Evolutionary conservation across 2,888 invertebrate species (phyloP).

Genomic region (Acleris emargana): DNA sequence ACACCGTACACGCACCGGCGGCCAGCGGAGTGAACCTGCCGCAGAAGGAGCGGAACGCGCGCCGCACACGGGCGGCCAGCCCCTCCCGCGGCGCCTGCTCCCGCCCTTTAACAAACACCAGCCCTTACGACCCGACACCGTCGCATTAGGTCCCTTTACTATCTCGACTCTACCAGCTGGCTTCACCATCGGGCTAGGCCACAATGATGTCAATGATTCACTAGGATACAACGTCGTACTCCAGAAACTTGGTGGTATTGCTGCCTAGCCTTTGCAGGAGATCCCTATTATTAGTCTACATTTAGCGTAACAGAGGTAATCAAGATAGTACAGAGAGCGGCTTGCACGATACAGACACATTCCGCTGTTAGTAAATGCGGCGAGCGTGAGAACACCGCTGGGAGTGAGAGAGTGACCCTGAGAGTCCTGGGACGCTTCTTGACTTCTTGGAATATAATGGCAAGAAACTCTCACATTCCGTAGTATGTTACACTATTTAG

Average conservation of each 20-base stretch:
- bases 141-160: neutral
- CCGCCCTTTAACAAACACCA: slow-evolving; percentile 61
- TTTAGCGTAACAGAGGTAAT: too few relatives aligned
- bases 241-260: too few relatives aligned
- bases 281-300: too few relatives aligned
- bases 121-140: slow-evolving; percentile 19
- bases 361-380: slow-evolving; percentile 11
- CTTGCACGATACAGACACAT: neutral
- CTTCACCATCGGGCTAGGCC: neutral
- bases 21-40: slow-evolving; percentile 55
- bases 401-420: slow-evolving; percentile 11
- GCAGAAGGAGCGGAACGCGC: slow-evolving; percentile 65
- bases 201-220: too few relatives aligned
- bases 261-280: too few relatives aligned
- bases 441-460: neutral
- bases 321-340: too few relatives aligned
- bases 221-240: neutral
- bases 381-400: slow-evolving; percentile 29
- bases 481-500: neutral
- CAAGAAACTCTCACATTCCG: neutral
- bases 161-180: neutral
- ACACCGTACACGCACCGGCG: slow-evolving; percentile 62
- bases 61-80: slow-evolving; percentile 67
- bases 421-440: neutral
- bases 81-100: slow-evolving; percentile 38